Evolutionary conservation across 2,888 invertebrate species (phyloP), one percentile per base, ranked within the genome.

Genomic region (Dromius quadrimaculatus): DNA sequence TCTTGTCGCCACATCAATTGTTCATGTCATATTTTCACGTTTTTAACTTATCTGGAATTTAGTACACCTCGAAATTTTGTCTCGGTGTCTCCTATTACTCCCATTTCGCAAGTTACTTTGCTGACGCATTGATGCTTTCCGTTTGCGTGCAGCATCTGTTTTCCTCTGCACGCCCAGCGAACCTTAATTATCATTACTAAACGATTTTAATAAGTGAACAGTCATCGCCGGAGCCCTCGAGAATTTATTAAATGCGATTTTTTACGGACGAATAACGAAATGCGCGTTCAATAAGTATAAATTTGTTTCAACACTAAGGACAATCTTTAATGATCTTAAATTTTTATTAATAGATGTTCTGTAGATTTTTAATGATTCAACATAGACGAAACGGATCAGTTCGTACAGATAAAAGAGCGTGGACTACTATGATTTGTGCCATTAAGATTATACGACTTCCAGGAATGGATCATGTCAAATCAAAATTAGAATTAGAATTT

Each of bases 131-230:
- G 13, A 23, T 54, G 50, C 32, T 54, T 32, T 54, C 28, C 50
- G 23, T 23, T 54, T 54, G 50, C 50, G 50, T 59, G 62, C 62
- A 41, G 65, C 65, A 65, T 65, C 65, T 65, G 65, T 65, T 62
- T 65, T 34, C 17, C 23, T n/a, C 15, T 65, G 38, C 65, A 41
- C 47, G 34, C 45, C 64, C 64, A 32, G 71, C 71, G 71, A 71
- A 72, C 70, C 73, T 73, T 73, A 75, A 74, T 75, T 75, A 75
- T 71, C 71, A 72, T 74, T 73, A 73, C 74, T 73, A 73, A 74
- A 75, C 74, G 75, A 70, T 73, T 71, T 72, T 73, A 75, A 75
- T 75, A 73, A 73, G 73, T 73, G 72, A 73, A 73, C 71, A 73
- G 74, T 75, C 75, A 73, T 75, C 71, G 62, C 41, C 15, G n/a